Percentiles rank a stretch among this genome's conserved stretches.
Conservation (phyloP, 1,140 invertebrate genomes). For the Bombus ignitus region DNA sequence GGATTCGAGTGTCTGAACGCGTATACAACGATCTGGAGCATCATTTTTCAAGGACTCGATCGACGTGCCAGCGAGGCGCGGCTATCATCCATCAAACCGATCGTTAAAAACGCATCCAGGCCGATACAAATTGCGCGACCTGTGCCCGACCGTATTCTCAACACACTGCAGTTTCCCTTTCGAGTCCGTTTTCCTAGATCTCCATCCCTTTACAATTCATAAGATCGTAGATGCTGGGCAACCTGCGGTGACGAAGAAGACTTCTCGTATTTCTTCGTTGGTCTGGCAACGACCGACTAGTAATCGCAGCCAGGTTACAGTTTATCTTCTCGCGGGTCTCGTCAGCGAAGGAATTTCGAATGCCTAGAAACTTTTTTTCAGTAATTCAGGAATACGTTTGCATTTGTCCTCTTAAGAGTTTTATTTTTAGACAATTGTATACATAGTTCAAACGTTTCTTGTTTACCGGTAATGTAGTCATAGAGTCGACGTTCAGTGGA, state of each 20-base stretch:
- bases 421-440: not conserved
- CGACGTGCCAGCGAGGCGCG: constrained; percentile 67
- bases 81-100: constrained; percentile 80
- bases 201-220: not conserved
- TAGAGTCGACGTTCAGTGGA: no score
- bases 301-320: not conserved
- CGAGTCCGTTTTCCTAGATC: constrained; percentile 28
- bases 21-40: constrained; percentile 60
- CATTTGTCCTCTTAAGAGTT: not conserved
- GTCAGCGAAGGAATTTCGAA: not conserved
- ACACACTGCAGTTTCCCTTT: constrained; percentile 31
- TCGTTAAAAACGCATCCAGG: constrained; percentile 82
- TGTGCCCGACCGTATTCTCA: constrained; percentile 20
- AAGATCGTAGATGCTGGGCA: not conserved
- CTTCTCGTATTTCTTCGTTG: not conserved
- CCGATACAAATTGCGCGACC: constrained; percentile 78
- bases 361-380: not conserved
- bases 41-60: constrained; percentile 82
- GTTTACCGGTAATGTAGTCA: not conserved
- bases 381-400: not conserved
- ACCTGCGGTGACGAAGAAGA: constrained; percentile 10
- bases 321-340: not conserved
- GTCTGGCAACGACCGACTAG: not conserved
- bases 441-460: not conserved
- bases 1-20: constrained; percentile 40